Conservation (phyloP, 2,888 invertebrate species). For the Spilarctia lutea region DNA sequence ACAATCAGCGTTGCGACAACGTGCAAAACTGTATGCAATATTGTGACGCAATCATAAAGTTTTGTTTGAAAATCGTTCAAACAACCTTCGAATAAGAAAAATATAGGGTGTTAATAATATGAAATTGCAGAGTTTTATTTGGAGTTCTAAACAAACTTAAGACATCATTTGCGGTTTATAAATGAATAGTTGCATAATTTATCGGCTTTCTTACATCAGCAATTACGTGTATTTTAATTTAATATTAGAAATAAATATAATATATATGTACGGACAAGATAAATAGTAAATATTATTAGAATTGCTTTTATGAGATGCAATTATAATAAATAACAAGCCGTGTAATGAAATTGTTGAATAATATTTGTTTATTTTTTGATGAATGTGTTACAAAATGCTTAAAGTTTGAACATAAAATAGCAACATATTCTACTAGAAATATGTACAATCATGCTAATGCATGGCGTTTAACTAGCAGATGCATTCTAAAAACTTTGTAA, state of each 20-base stretch:
- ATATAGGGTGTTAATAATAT: slow-evolving; percentile 24
- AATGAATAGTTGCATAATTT: slow-evolving; percentile 20
- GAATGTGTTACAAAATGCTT: slow-evolving; percentile 11
- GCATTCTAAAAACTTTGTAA: slow-evolving; percentile 31
- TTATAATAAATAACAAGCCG: slow-evolving; percentile 13
- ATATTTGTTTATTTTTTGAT: not conserved
- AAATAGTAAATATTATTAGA: not conserved
- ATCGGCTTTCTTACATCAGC: not conserved
- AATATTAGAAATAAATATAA: not conserved
- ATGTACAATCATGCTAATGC: slow-evolving; percentile 20
- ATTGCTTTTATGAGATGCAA: not conserved
- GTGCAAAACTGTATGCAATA: slow-evolving; percentile 35
- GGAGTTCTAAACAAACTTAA: slow-evolving; percentile 15
- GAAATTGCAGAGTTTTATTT: slow-evolving; percentile 23
- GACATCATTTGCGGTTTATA: slow-evolving; percentile 2
- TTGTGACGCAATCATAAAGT: slow-evolving; percentile 42
- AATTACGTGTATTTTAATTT: not conserved
- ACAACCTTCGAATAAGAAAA: slow-evolving; percentile 29
- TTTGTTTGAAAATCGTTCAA: slow-evolving; percentile 43
- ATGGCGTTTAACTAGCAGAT: slow-evolving; percentile 37
- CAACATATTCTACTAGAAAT: slow-evolving; percentile 22
- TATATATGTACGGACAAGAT: not conserved
- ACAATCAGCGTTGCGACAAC: slow-evolving; percentile 45
- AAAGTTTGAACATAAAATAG: slow-evolving; percentile 19
- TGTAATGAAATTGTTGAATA: not conserved